phyloP scores from a whole-genome alignment of 2,888 invertebrate genomes.

The Parapristionchus giblindavisi region DNA sequence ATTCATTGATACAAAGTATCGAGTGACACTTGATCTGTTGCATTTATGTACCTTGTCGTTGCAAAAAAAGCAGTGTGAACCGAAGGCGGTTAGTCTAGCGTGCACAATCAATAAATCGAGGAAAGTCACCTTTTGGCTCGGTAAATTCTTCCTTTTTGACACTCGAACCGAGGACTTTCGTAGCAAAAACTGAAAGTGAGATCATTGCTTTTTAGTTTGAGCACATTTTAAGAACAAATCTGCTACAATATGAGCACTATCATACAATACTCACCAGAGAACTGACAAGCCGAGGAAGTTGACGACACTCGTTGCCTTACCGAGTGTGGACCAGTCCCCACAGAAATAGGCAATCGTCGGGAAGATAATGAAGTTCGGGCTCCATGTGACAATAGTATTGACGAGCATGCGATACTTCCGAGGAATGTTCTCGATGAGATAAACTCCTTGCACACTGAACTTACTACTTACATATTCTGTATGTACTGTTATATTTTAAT shows the following conservation, averaged over 20 bases:
- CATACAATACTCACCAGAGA: not conserved
- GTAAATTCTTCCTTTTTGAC: conserved; percentile 57
- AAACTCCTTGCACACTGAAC: conserved; percentile 57
- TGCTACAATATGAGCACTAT: not conserved
- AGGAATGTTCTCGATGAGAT: conserved; percentile 63
- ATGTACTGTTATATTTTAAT: not conserved
- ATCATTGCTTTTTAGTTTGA: not conserved
- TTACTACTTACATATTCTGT: not conserved
- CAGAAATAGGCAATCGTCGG: conserved; percentile 52
- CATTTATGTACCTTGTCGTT: too few species aligned
- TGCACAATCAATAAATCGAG: too few species aligned
- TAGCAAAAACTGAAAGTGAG: conserved; percentile 29
- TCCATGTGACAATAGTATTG: conserved; percentile 44
- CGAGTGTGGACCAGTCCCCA: conserved; percentile 34
- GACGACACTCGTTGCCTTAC: not conserved
- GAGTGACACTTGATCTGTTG: too few species aligned
- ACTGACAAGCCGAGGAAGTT: conserved; percentile 10
- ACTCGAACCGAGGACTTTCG: conserved; percentile 54
- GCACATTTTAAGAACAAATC: conserved; percentile 9
- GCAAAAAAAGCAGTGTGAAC: too few species aligned
- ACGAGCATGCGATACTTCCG: conserved; percentile 61
- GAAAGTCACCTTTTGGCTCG: conserved; percentile 47
- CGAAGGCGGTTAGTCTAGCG: too few species aligned
- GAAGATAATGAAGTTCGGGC: conserved; percentile 64
- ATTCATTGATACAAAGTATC: too few species aligned